phyloP scores from a whole-genome alignment of 2,797 vertebrate genomes.

The Simalia tracyae region DNA sequence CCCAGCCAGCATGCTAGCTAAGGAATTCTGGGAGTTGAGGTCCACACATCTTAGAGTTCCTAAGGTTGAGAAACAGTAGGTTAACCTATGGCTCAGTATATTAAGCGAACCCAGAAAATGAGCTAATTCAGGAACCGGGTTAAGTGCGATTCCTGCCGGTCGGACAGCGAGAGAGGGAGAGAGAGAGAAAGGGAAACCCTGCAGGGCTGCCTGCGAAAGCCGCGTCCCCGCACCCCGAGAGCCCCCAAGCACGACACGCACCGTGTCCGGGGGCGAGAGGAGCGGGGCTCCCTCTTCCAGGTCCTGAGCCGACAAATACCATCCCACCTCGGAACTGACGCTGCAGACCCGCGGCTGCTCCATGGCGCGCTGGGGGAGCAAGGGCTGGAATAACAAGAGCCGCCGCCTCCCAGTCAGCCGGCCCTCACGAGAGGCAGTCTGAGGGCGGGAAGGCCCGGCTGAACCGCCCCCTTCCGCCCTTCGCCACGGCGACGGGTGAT shows the following conservation, averaged over 20 bases:
- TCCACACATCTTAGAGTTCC: neutral
- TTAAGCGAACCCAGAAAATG: neutral
- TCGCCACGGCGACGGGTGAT: neutral
- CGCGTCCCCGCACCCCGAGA: neutral
- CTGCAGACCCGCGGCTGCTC: neutral
- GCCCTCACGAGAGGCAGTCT: neutral
- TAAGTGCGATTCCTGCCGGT: neutral
- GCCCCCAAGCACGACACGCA: neutral
- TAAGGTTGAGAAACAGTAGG: neutral
- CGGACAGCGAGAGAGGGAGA: neutral
- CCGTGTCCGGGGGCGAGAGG: neutral
- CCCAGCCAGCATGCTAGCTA: neutral
- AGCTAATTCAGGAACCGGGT: neutral
- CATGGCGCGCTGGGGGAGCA: neutral
- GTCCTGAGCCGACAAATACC: conserved; percentile 19
- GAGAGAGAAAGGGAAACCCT: neutral
- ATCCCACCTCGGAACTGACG: conserved; percentile 6
- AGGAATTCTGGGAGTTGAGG: neutral
- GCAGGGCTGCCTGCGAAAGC: too few relatives aligned
- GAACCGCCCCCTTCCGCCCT: neutral
- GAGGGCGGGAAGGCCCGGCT: neutral
- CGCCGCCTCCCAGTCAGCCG: neutral
- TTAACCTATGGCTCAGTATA: neutral
- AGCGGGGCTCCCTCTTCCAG: conserved; percentile 14
- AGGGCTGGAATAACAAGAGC: neutral